Evolutionary conservation across 30 jellyfish, hydroid and myxozoan genomes (phyloP), one percentile per base, ranked within the genome.

Genomic region (Pseudorhiza aurosa): DNA sequence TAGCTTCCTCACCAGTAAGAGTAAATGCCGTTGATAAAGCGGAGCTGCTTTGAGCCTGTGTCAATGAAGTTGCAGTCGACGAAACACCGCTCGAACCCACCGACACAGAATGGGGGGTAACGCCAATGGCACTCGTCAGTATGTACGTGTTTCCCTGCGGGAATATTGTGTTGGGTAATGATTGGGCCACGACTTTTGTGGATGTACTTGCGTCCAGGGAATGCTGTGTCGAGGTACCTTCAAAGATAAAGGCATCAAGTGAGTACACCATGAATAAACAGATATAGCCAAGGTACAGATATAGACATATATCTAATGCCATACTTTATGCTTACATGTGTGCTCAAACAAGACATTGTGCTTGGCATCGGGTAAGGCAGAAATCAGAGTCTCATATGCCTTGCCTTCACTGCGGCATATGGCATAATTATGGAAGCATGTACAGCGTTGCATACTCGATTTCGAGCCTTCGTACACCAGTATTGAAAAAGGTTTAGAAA

Each of bases 91-190:
- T 42, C 11, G 95, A 64, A 2, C 83, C 96, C 10, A 58, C 73
- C 0, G 87, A 28, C 0, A 90, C 85, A 10, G 96, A 67, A 21
- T 91, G 96, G 8, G 88, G 94, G 29, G 85, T 78, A 58, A 90
- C 87, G 0, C 88, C 96, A 30, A 85, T 93, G 5, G 98, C 93
- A 40, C 81, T 91, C 8, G 98, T 92, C 47, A 91, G 74, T 31
- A 91, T 91, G 58, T 91, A 91, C 1, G 98, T 91, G 47, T 91
- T 91, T 36, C 98, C 98, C 53, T 79, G 95, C 0, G 87, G 74
- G 75, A 82, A 71, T 6, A 82, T 71, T 0, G 86, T 76, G 26
- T 53, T 60, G n/a, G 94, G 82, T 19, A 71, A 56, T 3, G 82
- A 8, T 36, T 82, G 94, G 33, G 87, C 27, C 2, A 79, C 42